Conservation (phyloP, 2,113 vertebrate genomes). For the Spizaetus ornatus region DNA sequence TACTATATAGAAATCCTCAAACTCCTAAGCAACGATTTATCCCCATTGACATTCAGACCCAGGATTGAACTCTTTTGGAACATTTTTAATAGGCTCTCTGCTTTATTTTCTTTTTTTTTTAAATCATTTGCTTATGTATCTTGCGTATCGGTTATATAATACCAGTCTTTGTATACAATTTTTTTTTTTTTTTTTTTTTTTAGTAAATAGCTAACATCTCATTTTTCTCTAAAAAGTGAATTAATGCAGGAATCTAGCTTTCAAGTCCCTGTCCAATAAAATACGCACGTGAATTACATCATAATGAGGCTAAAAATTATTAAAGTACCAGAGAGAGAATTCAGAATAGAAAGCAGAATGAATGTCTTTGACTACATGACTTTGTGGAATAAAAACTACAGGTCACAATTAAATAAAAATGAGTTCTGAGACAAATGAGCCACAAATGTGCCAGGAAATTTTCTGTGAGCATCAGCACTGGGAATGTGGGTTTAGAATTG, state of each 20-base stretch:
- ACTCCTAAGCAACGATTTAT: background rate
- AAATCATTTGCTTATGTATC: background rate
- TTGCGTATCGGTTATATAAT: background rate
- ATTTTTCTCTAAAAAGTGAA: background rate
- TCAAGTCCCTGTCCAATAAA: background rate
- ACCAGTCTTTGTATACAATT: background rate
- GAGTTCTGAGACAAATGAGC: background rate
- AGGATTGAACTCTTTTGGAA: background rate
- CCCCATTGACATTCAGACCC: background rate
- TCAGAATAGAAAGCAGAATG: background rate
- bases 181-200: background rate
- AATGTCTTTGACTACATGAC: background rate
- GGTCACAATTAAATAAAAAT: constrained; percentile 13
- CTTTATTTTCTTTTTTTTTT: background rate
- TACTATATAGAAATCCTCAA: background rate
- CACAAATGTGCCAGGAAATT: background rate
- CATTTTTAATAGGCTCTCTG: background rate
- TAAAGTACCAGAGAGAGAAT: background rate
- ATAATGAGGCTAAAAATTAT: background rate
- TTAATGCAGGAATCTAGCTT: background rate
- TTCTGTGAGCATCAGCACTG: background rate
- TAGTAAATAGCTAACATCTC: background rate
- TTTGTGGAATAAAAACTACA: background rate
- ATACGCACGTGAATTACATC: background rate
- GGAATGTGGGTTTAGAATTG: background rate